phyloP scores from a whole-genome alignment of 2,888 invertebrate species.

The Podotricha telesiphe region DNA sequence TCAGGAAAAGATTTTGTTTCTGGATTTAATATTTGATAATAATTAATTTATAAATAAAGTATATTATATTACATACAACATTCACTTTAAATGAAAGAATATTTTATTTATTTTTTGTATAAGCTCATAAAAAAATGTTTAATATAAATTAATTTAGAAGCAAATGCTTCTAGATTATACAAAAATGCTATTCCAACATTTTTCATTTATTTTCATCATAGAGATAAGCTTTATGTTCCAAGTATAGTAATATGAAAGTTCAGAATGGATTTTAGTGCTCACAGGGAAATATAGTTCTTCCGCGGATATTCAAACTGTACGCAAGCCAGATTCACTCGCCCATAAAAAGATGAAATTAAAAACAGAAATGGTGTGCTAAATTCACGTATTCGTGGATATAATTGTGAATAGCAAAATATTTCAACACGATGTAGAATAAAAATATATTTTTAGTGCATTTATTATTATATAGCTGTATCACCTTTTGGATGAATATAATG shows the following conservation, averaged over 20 bases:
- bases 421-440: neutral
- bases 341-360: conserved; percentile 30
- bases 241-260: conserved; percentile 23
- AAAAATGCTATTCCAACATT: neutral
- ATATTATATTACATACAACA: too few species aligned
- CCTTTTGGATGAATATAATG: neutral
- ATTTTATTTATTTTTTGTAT: neutral
- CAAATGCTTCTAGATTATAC: conserved; percentile 1
- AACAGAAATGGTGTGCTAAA: conserved; percentile 24
- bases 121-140: neutral
- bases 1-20: too few species aligned
- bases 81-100: too few species aligned
- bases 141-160: neutral
- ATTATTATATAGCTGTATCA: neutral
- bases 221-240: conserved; percentile 25
- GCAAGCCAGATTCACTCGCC: conserved; percentile 26
- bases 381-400: conserved; percentile 22
- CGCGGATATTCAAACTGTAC: conserved; percentile 27
- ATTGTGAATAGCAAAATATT: conserved; percentile 21
- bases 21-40: too few species aligned
- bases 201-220: conserved; percentile 19
- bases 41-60: too few species aligned
- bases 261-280: conserved; percentile 27
- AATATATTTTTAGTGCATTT: neutral
- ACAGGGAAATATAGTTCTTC: conserved; percentile 27